A percentile compares a stretch with the other conserved stretches of the same genome.
These are phyloP conservation scores for Cerceris ruficornis DNA, from an alignment of 2,888 invertebrate species.

Conservation along the genomic window DNA sequence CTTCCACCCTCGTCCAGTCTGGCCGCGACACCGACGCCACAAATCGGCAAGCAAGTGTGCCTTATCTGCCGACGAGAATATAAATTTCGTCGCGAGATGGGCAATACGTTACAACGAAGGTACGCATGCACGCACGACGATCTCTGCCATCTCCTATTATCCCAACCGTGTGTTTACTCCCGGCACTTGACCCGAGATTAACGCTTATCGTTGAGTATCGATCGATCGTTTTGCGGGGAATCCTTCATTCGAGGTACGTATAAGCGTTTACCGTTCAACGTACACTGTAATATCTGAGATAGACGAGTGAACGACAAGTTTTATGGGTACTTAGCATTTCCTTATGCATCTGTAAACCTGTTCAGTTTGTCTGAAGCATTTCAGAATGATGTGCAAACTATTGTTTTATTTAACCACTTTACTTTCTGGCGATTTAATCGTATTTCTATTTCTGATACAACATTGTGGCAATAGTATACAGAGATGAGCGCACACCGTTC, in stretches of 20 bases:
- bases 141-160: slow-evolving; percentile 71
- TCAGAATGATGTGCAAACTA: too few relatives aligned
- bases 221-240: slow-evolving; percentile 32
- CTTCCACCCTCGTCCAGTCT: slow-evolving; percentile 48
- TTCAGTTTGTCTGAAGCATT: too few relatives aligned
- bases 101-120: slow-evolving; percentile 62
- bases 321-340: neutral
- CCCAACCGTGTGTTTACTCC: slow-evolving; percentile 65
- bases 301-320: too few relatives aligned
- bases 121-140: slow-evolving; percentile 62
- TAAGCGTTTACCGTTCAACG: neutral
- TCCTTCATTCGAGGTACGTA: neutral
- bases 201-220: slow-evolving; percentile 51
- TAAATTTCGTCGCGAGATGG: slow-evolving; percentile 68
- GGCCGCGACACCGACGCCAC: slow-evolving; percentile 49
- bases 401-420: too few relatives aligned
- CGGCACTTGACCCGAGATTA: slow-evolving; percentile 69
- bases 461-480: too few relatives aligned
- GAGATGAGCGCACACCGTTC: too few relatives aligned
- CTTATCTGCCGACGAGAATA: slow-evolving; percentile 71
- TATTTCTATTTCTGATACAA: too few relatives aligned
- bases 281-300: too few relatives aligned
- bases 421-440: too few relatives aligned
- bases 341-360: neutral
- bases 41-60: slow-evolving; percentile 64